Evolutionary conservation across 2,797 vertebrate genomes (phyloP).

Genomic region (Bradypus variegatus): DNA sequence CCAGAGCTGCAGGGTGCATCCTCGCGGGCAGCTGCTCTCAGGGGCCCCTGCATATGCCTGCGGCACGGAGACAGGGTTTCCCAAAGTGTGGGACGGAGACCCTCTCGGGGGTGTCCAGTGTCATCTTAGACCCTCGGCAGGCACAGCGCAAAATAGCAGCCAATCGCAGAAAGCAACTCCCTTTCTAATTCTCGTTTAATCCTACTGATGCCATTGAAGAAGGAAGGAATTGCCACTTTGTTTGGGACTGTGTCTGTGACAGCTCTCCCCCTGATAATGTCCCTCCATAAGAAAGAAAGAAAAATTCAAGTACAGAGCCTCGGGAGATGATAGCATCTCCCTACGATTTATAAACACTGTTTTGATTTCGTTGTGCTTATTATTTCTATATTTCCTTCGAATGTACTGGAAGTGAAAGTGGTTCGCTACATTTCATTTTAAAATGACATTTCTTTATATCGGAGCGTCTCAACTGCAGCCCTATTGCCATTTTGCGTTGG

Average conservation of each 20-base stretch:
- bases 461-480: not conserved
- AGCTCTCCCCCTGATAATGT: not conserved
- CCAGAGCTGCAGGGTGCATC: not conserved
- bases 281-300: not conserved
- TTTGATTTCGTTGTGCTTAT: not conserved
- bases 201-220: accelerated
- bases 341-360: not conserved
- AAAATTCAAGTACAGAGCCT: not conserved
- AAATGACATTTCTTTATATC: not conserved
- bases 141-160: not conserved
- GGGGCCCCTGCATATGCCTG: not conserved
- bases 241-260: accelerated
- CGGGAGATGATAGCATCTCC: not conserved
- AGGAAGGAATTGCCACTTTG: not conserved
- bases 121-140: not conserved
- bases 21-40: not conserved
- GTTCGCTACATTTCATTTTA: not conserved
- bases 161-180: no score
- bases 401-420: no score
- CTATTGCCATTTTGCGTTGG: not conserved
- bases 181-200: not conserved
- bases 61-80: not conserved
- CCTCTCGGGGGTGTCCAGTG: accelerated
- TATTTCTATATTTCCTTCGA: not conserved
- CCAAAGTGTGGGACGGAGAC: not conserved